Evolutionary conservation across 2,888 invertebrate genomes (phyloP).

Genomic region (Zhuqinia jingwanae): DNA sequence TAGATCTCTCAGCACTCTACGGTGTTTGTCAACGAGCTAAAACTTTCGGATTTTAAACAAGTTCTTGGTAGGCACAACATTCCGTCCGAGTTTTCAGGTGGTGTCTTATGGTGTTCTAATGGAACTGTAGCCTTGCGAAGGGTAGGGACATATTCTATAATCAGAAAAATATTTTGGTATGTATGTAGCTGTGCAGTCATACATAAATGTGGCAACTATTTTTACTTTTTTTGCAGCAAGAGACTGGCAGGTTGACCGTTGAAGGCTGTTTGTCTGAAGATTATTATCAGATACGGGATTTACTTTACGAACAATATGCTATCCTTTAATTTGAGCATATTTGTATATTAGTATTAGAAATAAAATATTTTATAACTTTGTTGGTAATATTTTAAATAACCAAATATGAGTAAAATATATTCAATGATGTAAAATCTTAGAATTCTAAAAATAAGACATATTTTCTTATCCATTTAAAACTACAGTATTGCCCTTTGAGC

Average conservation of each 20-base stretch:
- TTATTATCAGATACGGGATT: slow-evolving; percentile 94
- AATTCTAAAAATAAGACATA: no score
- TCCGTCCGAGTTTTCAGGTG: slow-evolving; percentile 92
- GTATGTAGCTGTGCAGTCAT: no score
- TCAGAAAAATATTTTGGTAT: neutral
- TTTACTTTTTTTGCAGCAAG: slow-evolving; percentile 85
- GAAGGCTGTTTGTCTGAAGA: slow-evolving; percentile 97
- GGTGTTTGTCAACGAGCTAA: slow-evolving; percentile 95
- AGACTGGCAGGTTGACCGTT: slow-evolving; percentile 94
- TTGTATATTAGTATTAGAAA: slow-evolving; percentile 39
- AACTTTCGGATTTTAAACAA: slow-evolving; percentile 95
- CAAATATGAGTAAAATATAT: neutral
- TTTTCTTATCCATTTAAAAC: slow-evolving; percentile 47
- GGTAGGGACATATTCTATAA: slow-evolving; percentile 82
- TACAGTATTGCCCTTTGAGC: slow-evolving; percentile 46
- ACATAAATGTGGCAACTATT: neutral
- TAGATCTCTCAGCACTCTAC: slow-evolving; percentile 88
- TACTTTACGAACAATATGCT: slow-evolving; percentile 98
- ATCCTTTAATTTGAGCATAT: slow-evolving; percentile 86
- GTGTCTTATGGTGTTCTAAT: slow-evolving; percentile 96
- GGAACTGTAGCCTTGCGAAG: slow-evolving; percentile 93
- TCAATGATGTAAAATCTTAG: no score
- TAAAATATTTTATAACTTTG: slow-evolving; percentile 31
- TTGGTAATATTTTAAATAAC: neutral
- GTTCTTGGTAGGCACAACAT: slow-evolving; percentile 88